Base-by-base conservation (phyloP, 2,797 vertebrate genomes). In the Macropus fuliginosus region DNA sequence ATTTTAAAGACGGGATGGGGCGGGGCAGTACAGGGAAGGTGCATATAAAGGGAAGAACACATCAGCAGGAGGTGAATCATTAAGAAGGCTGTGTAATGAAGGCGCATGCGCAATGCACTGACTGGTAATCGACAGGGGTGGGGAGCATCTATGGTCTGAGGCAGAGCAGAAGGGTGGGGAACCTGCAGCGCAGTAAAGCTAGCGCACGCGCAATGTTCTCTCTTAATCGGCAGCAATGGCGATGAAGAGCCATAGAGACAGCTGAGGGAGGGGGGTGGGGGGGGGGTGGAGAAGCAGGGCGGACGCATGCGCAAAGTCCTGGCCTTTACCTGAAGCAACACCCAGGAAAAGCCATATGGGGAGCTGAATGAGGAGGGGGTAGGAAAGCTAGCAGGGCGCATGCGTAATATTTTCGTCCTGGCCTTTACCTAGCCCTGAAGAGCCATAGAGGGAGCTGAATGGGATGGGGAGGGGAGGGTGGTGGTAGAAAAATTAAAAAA, bases 21-120 rank as follows among this genome's bases (percentile, higher is more conserved):
- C 40, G 74, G 74, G 74, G n/a, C 74, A 81, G 40, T 9, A 81
- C 40, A 81, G 74, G 8, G 40, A 81, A 81, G 74, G 74, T 81
- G 21, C 74, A 46, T 46, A 81, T 46, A 81, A 21, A 81, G n/a
- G 74, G 74, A 81, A 24, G 74, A 81, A 81, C 40, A 46, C 74
- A 81, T 10, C n/a, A 81, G 74, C 74, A 81, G 74, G 74, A 81
- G 74, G 74, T 81, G 74, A 81, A 81, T 81, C 74, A 81, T 81
- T 40, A 9, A n/a, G n/a, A n/a, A 40, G 74, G 74, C n/a, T 74
- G 66, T 74, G 40, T 74, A 40, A 40, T 40, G 66, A 24, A 24
- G 66, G n/a, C n/a, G 66, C 66, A 81, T 81, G 66, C 66, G 66
- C 66, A 12, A 21, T 46, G 40, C 66, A 13, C 66, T 24, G n/a